Evolutionary conservation across 1,140 invertebrate species (phyloP), one percentile per base, ranked within the genome.

Genomic region (Drosophila repletoides): DNA sequence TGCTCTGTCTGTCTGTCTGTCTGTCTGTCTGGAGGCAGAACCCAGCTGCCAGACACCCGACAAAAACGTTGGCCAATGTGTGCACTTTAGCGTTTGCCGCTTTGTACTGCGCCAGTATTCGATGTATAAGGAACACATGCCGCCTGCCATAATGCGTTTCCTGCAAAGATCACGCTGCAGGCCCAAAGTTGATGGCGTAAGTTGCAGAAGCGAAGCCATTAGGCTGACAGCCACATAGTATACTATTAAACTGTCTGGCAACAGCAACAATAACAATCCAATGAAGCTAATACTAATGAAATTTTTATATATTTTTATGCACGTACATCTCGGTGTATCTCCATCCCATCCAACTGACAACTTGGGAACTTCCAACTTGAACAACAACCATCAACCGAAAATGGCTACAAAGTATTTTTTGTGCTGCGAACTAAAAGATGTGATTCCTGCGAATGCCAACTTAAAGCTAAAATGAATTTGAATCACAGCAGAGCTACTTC

Each of bases 401-500:
- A 56, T 40, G 5, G 36, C 60, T 34, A 79, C 79, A 79, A 83
- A 83, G 79, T 83, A 83, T 83, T 59, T 86, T 72, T 79, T 83
- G 75, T 83, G 79, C 71, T 83, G 79, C 48, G 80, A 86, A 68
- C 80, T 83, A 28, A 61, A 72, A 59, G 80, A 83, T 63, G 80
- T 83, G 53, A 83, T 83, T 83, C 80, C 80, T 36, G 79, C 80
- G 74, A 83, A 86, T 70, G 79, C 74, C 74, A 83, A 83, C 80
- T 83, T 74, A 41, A 83, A 86, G 79, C 52, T 83, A 26, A 83
- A 83, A 64, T 69, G 59, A 66, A 38, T 21, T 19, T 40, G 19
- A 21, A 61, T 19, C 22, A 1, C n/a, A 2, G 40, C 55, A 64
- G 63, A 53, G 68, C 26, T 79, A 76, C 80, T 74, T 84, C 80